phyloP scores from a whole-genome alignment of 1,140 invertebrate species.

The Drosophila sp. region DNA sequence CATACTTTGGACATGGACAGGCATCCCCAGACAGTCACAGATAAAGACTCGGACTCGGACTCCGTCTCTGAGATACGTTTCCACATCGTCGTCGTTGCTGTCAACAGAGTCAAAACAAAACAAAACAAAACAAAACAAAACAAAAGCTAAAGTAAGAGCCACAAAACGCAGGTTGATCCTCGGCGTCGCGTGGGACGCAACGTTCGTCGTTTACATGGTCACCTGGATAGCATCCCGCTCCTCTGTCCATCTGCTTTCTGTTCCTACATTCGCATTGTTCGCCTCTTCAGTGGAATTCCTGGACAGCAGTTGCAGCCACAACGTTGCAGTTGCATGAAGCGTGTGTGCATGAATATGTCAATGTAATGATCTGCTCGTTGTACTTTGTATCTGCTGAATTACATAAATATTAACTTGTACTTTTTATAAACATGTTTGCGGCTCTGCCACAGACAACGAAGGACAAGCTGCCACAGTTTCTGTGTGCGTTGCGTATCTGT shows the following conservation, averaged over 20 bases:
- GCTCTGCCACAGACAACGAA: conserved; percentile 1
- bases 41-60: conserved; percentile 45
- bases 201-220: conserved; percentile 46
- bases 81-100: conserved; percentile 21
- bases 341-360: conserved; percentile 76
- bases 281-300: conserved; percentile 61
- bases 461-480: conserved; percentile 18
- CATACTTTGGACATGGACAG: conserved; percentile 48
- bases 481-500: neutral
- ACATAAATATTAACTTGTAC: conserved; percentile 82
- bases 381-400: conserved; percentile 67
- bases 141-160: conserved; percentile 39
- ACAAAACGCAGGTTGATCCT: conserved; percentile 47
- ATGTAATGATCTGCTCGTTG: conserved; percentile 72
- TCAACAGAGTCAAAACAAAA: conserved; percentile 16
- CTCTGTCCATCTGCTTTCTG: neutral
- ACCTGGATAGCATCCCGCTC: neutral
- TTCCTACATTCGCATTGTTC: conserved; percentile 37
- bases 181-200: conserved; percentile 46
- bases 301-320: conserved; percentile 14
- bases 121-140: conserved; percentile 38
- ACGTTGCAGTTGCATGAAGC: neutral
- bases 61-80: conserved; percentile 12
- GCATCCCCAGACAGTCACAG: conserved; percentile 41
- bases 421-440: conserved; percentile 78